These are phyloP conservation scores for Pristionchus arcanus DNA, from an alignment of 2,888 invertebrate species.

Conservation along the genomic window DNA sequence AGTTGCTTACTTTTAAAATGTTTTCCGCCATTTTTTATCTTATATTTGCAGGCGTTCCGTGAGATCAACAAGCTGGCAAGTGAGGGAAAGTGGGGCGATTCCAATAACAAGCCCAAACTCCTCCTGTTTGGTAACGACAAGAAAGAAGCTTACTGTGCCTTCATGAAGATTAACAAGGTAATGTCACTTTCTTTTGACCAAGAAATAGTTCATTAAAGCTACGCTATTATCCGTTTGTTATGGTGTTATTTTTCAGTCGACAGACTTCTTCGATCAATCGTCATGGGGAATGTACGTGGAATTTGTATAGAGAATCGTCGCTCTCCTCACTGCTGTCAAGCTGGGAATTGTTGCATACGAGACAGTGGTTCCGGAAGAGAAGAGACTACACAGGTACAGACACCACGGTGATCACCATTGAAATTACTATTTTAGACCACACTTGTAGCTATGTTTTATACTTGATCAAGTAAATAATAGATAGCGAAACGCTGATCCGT, in stretches of 20 bases:
- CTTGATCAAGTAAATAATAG: slow-evolving; percentile 27
- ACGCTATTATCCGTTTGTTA: neutral
- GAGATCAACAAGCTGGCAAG: slow-evolving; percentile 72
- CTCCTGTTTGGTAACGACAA: slow-evolving; percentile 66
- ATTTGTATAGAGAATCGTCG: slow-evolving; percentile 52
- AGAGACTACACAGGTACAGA: slow-evolving; percentile 72
- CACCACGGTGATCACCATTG: slow-evolving; percentile 61
- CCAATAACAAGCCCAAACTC: slow-evolving; percentile 72
- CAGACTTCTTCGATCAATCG: too few relatives aligned
- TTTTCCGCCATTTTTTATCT: neutral
- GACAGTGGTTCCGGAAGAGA: too few relatives aligned
- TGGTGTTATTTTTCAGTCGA: slow-evolving; percentile 55
- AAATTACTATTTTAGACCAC: slow-evolving; percentile 56
- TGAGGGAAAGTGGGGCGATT: slow-evolving; percentile 75
- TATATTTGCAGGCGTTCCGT: too few relatives aligned
- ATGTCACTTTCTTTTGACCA: too few relatives aligned
- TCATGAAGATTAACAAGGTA: too few relatives aligned
- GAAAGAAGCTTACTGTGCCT: too few relatives aligned
- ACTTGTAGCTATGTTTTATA: slow-evolving; percentile 13
- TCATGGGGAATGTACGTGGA: too few relatives aligned
- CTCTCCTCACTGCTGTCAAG: slow-evolving; percentile 54
- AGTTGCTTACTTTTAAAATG: neutral
- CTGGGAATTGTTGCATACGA: slow-evolving; percentile 69
- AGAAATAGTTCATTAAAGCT: too few relatives aligned
- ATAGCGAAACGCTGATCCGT: too few relatives aligned